Conservation (phyloP, 2,113 vertebrate genomes). For the Myiozetetes cayanensis region DNA sequence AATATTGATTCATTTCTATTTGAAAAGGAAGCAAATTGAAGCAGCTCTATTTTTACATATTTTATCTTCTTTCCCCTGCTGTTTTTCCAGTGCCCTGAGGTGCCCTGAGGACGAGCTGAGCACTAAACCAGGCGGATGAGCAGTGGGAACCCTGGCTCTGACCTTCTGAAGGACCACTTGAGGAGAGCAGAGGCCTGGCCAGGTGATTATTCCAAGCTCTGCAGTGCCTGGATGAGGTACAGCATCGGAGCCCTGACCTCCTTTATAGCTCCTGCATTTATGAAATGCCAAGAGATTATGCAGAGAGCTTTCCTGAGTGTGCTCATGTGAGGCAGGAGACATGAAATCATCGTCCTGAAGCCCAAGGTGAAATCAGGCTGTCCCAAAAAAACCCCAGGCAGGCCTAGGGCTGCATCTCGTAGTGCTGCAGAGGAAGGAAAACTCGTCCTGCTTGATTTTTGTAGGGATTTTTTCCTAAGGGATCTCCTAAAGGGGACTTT, state of each 20-base stretch:
- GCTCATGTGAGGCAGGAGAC: background rate
- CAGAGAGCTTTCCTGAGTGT: background rate
- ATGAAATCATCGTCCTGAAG: constrained; percentile 20
- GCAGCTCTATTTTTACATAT: background rate
- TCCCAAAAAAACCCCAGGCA: background rate
- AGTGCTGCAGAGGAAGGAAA: background rate
- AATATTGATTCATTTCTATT: background rate
- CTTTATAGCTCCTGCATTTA: background rate
- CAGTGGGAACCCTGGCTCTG: background rate
- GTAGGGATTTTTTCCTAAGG: background rate
- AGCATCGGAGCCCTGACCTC: constrained; percentile 14
- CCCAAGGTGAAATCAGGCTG: constrained; percentile 14
- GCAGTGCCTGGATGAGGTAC: constrained; percentile 2
- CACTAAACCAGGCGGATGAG: background rate
- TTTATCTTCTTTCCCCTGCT: background rate
- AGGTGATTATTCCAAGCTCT: background rate
- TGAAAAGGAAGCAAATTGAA: background rate
- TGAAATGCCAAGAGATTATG: constrained; percentile 25
- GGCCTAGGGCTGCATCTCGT: background rate
- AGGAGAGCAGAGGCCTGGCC: background rate
- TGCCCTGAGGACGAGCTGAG: background rate
- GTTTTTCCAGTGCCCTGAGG: background rate
- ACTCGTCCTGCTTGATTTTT: background rate
- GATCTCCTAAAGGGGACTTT: background rate
- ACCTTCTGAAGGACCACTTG: background rate